phyloP scores from a whole-genome alignment of 2,113 vertebrate species.

The Pholis gunnellus region DNA sequence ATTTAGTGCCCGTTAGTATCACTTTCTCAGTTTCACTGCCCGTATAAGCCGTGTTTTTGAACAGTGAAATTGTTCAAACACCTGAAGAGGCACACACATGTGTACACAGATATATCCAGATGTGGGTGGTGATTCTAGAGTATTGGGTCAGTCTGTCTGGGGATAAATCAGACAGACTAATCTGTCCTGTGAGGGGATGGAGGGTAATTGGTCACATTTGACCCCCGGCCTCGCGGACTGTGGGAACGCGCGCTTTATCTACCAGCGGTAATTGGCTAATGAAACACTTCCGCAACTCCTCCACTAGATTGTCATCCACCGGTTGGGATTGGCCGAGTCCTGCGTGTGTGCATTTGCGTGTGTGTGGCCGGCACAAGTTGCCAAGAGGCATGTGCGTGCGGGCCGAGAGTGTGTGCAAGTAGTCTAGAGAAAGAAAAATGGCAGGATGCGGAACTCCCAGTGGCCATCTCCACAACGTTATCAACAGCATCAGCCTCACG shows the following conservation, averaged over 20 bases:
- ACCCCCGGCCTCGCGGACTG: slow-evolving; percentile 78
- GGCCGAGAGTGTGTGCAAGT: slow-evolving; percentile 38
- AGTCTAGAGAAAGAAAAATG: slow-evolving; percentile 80
- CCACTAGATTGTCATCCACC: slow-evolving; percentile 75
- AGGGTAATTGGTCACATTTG: slow-evolving; percentile 84
- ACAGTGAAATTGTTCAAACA: slow-evolving; percentile 11
- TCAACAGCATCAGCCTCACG: slow-evolving; percentile 71
- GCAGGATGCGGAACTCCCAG: slow-evolving; percentile 82
- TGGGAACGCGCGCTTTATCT: slow-evolving; percentile 84
- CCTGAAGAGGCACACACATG: slow-evolving; percentile 5
- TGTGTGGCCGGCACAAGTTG: slow-evolving; percentile 49
- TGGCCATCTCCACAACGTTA: slow-evolving; percentile 74
- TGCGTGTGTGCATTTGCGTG: slow-evolving; percentile 52
- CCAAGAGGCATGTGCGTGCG: slow-evolving; percentile 49
- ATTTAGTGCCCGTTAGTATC: neutral
- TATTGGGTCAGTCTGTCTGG: slow-evolving; percentile 72
- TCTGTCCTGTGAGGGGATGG: slow-evolving; percentile 78
- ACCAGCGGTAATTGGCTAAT: slow-evolving; percentile 84
- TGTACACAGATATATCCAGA: slow-evolving; percentile 52
- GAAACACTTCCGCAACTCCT: slow-evolving; percentile 84
- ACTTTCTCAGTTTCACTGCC: neutral
- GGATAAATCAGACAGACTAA: slow-evolving; percentile 79
- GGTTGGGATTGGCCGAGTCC: slow-evolving; percentile 61
- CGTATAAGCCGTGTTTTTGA: slow-evolving; percentile 2
- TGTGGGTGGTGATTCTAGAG: slow-evolving; percentile 65